Conservation (phyloP, 1,140 invertebrate genomes). For the Drosophila pruinosa region DNA sequence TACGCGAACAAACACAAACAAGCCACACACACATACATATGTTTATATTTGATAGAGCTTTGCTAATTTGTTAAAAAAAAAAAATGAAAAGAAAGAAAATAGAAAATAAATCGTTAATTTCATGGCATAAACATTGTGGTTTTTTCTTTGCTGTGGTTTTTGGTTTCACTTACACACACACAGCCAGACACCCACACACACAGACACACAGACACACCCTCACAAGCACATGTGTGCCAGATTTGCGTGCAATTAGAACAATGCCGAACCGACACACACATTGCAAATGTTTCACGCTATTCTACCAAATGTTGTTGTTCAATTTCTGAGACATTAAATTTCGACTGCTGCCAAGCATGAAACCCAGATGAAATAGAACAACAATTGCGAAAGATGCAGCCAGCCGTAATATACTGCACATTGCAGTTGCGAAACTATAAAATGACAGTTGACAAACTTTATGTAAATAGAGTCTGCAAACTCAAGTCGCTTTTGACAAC, state of each 20-base stretch:
- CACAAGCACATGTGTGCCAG: background rate
- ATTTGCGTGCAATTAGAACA: conserved; percentile 27
- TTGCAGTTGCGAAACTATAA: no score
- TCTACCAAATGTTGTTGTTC: conserved; percentile 13
- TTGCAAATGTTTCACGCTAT: conserved; percentile 30
- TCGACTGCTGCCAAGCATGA: conserved; percentile 1
- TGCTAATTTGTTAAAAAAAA: conserved; percentile 4
- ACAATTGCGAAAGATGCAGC: background rate
- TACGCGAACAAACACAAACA: background rate
- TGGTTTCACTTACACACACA: conserved; percentile 1
- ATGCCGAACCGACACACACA: conserved; percentile 16
- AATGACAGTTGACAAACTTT: no score
- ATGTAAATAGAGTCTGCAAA: no score
- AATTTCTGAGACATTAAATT: conserved; percentile 34
- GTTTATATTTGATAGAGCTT: background rate
- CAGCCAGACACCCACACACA: background rate
- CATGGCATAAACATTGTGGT: conserved; percentile 7
- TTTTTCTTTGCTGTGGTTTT: conserved; percentile 23
- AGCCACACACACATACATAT: background rate
- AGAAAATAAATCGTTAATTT: conserved; percentile 20
- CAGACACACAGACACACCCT: background rate
- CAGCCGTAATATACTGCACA: no score
- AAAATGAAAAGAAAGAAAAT: conserved; percentile 5
- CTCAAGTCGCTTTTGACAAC: no score
- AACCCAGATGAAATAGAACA: background rate